These are phyloP conservation scores for Carduelis carduelis DNA, from an alignment of 2,797 vertebrate species.

Conservation along the genomic window DNA sequence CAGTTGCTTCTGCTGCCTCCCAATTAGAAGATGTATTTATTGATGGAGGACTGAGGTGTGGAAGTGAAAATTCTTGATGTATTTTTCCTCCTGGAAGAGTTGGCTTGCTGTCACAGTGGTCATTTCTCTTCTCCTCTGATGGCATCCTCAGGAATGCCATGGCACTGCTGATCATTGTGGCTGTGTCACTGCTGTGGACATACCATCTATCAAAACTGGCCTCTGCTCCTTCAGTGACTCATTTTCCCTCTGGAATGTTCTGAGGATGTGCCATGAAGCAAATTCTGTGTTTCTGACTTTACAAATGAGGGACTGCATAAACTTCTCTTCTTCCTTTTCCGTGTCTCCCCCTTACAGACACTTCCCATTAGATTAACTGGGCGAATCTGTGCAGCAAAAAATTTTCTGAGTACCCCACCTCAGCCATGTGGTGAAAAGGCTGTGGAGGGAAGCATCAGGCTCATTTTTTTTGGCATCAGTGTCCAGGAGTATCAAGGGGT, in stretches of 20 bases:
- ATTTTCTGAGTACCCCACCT: accelerated
- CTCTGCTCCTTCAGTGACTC: background rate
- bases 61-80: background rate
- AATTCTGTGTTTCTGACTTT: background rate
- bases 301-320: background rate
- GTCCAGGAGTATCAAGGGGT: background rate
- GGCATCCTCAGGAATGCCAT: background rate
- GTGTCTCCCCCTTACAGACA: background rate
- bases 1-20: background rate
- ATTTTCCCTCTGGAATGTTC: background rate
- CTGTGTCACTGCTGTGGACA: background rate
- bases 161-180: background rate
- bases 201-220: background rate
- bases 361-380: background rate
- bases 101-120: background rate
- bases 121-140: constrained; percentile 1
- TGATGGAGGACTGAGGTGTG: background rate
- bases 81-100: background rate
- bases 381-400: background rate
- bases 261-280: background rate
- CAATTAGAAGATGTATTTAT: background rate
- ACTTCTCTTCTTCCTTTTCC: background rate
- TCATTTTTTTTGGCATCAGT: background rate
- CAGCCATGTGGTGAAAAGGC: background rate
- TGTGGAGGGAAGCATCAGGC: background rate